phyloP scores from a whole-genome alignment of 2,888 invertebrate species.

The Serripes groenlandicus region DNA sequence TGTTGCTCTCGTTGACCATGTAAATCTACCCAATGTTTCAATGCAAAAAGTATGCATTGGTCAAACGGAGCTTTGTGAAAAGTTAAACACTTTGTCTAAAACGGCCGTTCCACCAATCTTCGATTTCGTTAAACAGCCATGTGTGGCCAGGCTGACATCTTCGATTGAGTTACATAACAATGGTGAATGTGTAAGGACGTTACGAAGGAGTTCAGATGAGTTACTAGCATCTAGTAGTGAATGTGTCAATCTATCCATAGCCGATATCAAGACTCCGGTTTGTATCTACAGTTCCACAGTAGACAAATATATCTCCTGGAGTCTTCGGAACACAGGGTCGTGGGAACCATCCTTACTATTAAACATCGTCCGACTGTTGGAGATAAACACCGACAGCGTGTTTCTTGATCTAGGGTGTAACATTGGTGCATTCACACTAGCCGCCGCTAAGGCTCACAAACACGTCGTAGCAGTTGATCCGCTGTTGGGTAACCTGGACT shows the following conservation, averaged over 20 bases:
- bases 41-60: too few relatives aligned
- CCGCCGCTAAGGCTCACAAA: constrained; percentile 25
- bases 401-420: constrained; percentile 56
- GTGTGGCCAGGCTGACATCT: neutral
- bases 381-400: constrained; percentile 7
- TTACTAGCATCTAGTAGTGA: neutral
- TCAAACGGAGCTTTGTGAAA: too few relatives aligned
- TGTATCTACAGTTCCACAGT: constrained; percentile 35
- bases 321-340: constrained; percentile 11
- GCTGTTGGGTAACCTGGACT: constrained; percentile 32
- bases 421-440: constrained; percentile 53
- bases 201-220: neutral
- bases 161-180: neutral
- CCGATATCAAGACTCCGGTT: constrained; percentile 14
- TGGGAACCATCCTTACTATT: constrained; percentile 46
- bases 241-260: neutral
- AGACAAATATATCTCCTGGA: constrained; percentile 37
- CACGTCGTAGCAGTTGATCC: constrained; percentile 58
- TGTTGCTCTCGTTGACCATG: too few relatives aligned
- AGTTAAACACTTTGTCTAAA: too few relatives aligned
- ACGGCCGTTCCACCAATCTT: constrained; percentile 1
- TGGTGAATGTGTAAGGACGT: constrained; percentile 7
- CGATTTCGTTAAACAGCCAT: constrained; percentile 5
- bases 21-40: too few relatives aligned
- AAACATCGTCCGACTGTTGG: constrained; percentile 14